Evolutionary conservation across 2,797 vertebrate genomes (phyloP).

Genomic region (Clarias platycephalus): DNA sequence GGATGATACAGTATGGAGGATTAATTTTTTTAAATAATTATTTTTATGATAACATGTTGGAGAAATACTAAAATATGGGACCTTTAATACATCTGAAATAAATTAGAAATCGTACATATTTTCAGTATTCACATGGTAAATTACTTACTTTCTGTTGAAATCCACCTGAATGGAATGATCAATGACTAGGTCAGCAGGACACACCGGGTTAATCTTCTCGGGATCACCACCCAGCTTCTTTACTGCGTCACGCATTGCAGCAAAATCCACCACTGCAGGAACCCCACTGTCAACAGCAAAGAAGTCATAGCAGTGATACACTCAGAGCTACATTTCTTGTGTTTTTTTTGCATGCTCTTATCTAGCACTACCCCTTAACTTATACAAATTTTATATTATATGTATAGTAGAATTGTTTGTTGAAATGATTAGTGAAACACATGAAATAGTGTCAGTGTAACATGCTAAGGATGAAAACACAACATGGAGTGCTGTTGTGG

Average conservation of each 20-base stretch:
- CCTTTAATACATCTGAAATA: not conserved
- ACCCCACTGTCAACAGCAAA: conserved; percentile 78
- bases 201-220: conserved; percentile 93
- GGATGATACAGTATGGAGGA: not conserved
- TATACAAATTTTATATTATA: not conserved
- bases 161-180: conserved; percentile 99
- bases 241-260: conserved; percentile 95
- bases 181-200: conserved; percentile 94
- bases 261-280: conserved; percentile 96
- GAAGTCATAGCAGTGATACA: not conserved
- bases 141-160: conserved; percentile 88
- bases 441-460: not conserved
- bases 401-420: not conserved
- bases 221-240: conserved; percentile 88
- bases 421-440: too few species aligned
- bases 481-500: too few species aligned
- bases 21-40: too few species aligned
- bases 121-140: not conserved
- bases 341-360: too few species aligned
- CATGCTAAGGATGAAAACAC: not conserved
- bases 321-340: not conserved
- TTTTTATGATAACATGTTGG: too few species aligned
- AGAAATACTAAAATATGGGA: too few species aligned
- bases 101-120: not conserved
- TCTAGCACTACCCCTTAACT: too few species aligned